Percentiles rank a stretch among this genome's conserved stretches.
phyloP scores from a whole-genome alignment of 2,797 vertebrate species.

The Phrynocephalus guinanensis region DNA sequence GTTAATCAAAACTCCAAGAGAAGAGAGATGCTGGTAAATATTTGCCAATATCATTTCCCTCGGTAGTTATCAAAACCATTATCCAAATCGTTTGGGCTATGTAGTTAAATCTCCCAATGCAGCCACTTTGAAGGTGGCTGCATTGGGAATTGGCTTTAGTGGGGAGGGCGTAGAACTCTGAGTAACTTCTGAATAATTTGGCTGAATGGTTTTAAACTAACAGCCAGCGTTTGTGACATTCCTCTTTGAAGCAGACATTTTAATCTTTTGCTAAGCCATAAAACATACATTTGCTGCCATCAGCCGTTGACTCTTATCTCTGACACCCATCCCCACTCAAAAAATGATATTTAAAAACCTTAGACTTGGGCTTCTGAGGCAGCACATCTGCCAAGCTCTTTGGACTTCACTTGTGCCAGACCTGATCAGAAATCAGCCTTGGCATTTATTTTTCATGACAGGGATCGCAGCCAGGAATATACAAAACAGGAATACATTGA shows the following conservation, averaged over 20 bases:
- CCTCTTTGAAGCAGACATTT: conserved; percentile 36
- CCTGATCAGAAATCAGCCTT: not conserved
- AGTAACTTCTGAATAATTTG: not conserved
- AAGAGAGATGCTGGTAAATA: too few species aligned
- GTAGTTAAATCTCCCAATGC: not conserved
- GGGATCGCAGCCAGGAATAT: not conserved
- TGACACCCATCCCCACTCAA: not conserved
- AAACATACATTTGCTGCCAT: conserved; percentile 1
- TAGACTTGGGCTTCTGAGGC: not conserved
- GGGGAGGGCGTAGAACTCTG: not conserved
- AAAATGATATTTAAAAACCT: not conserved
- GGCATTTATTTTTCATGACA: not conserved
- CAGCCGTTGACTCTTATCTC: not conserved
- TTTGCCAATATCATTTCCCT: not conserved
- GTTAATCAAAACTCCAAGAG: too few species aligned
- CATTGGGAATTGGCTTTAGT: not conserved
- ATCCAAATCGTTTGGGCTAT: conserved; percentile 20
- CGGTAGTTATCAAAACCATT: not conserved
- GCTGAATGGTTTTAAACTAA: conserved; percentile 15
- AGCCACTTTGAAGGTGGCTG: not conserved
- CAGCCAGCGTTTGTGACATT: conserved; percentile 5
- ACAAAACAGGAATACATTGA: not conserved
- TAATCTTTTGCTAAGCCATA: conserved; percentile 17
- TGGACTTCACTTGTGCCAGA: not conserved
- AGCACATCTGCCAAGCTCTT: not conserved